phyloP scores from a whole-genome alignment of 2,113 vertebrate genomes.

The Calyptomena viridis region DNA sequence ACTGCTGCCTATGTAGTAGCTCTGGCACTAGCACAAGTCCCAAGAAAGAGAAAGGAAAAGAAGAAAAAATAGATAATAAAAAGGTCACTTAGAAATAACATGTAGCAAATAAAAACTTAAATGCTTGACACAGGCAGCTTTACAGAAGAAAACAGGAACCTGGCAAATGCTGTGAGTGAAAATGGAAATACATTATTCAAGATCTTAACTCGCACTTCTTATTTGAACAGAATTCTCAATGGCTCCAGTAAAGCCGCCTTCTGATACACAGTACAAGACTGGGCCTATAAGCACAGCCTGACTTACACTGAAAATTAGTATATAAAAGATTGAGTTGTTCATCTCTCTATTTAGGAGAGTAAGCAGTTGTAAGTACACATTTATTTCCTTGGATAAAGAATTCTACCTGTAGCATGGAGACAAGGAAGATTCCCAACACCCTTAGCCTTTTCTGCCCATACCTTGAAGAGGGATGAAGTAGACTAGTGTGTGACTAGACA shows the following conservation, averaged over 20 bases:
- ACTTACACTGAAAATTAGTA: background rate
- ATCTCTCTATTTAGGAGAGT: background rate
- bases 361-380: background rate
- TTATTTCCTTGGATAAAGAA: background rate
- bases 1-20: background rate
- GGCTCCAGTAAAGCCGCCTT: background rate
- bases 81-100: background rate
- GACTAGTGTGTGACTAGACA: background rate
- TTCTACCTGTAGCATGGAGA: background rate
- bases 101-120: background rate
- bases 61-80: background rate
- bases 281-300: background rate
- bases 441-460: background rate
- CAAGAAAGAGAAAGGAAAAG: background rate
- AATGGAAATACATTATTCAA: background rate
- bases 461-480: background rate
- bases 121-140: background rate
- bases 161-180: background rate
- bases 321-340: background rate
- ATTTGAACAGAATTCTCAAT: background rate
- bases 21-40: background rate
- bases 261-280: background rate
- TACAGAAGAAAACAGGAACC: constrained; percentile 6
- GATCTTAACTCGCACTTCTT: background rate
- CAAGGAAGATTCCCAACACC: background rate